phyloP scores from a whole-genome alignment of 1,140 invertebrate genomes.

The Whitmania pigra region DNA sequence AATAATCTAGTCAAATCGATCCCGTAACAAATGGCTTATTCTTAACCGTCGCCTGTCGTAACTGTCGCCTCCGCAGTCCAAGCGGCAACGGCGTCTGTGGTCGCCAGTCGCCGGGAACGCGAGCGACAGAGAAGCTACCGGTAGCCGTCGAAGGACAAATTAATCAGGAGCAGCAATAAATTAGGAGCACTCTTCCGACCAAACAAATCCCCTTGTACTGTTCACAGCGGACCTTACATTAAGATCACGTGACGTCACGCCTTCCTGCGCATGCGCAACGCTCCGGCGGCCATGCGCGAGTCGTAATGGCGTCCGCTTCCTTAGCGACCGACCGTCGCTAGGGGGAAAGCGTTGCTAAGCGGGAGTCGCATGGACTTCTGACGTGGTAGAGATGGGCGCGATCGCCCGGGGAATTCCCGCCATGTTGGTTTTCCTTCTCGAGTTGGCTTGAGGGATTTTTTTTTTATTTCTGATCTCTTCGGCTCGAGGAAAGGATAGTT shows the following conservation, averaged over 20 bases:
- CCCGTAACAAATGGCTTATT: too few relatives aligned
- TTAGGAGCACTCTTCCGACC: background rate
- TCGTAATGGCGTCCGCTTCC: constrained; percentile 6
- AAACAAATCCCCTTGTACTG: constrained; percentile 1
- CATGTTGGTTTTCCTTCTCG: too few relatives aligned
- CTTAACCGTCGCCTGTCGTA: background rate
- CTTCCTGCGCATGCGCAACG: constrained; percentile 13
- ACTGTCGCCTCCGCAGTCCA: background rate
- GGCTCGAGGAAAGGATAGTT: too few relatives aligned
- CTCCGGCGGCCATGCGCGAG: constrained; percentile 6
- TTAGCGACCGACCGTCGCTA: constrained; percentile 5
- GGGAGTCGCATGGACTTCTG: too few relatives aligned
- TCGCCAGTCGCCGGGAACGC: background rate
- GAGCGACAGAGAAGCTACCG: background rate
- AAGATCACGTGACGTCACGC: constrained; percentile 14
- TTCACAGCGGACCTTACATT: constrained; percentile 12
- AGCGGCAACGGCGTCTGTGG: background rate
- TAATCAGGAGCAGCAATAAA: background rate
- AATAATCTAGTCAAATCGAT: too few relatives aligned
- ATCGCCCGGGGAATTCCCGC: too few relatives aligned
- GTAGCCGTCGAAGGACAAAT: background rate
- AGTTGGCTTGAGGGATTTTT: too few relatives aligned
- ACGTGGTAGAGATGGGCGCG: too few relatives aligned
- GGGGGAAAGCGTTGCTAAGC: constrained; percentile 10
- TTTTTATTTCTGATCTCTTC: too few relatives aligned